A percentile compares a stretch with the other conserved stretches of the same genome.
Evolutionary conservation across 2,888 invertebrate species (phyloP).

Genomic region (Drosophila niveifrons): DNA sequence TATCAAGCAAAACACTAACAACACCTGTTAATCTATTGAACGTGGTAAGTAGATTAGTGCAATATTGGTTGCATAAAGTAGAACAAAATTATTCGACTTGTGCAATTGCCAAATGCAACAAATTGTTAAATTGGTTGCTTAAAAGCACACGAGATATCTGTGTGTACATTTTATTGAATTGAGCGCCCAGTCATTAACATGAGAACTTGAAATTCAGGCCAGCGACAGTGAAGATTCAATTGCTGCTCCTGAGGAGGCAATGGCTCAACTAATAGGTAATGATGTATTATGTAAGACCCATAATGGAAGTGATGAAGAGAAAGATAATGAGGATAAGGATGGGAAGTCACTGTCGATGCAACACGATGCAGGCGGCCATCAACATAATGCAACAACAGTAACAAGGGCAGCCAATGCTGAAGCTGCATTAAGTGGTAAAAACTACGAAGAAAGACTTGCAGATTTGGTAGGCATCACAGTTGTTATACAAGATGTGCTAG

Average conservation of each 20-base stretch:
- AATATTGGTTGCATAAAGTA: slow-evolving; percentile 34
- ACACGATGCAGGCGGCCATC: slow-evolving; percentile 16
- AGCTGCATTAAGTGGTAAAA: slow-evolving; percentile 74
- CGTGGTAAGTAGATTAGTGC: slow-evolving; percentile 67
- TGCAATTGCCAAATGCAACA: slow-evolving; percentile 48
- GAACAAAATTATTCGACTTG: slow-evolving; percentile 21
- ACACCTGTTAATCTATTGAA: slow-evolving; percentile 77
- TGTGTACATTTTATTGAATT: slow-evolving; percentile 28
- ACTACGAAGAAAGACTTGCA: slow-evolving; percentile 82
- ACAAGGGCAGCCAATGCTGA: slow-evolving; percentile 39
- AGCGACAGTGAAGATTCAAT: slow-evolving; percentile 82
- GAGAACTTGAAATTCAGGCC: slow-evolving; percentile 80
- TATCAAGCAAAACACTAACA: slow-evolving; percentile 70
- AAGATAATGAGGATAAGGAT: slow-evolving; percentile 10
- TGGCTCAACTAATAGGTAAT: slow-evolving; percentile 67
- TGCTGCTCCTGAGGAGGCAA: slow-evolving; percentile 56
- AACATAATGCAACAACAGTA: slow-evolving; percentile 11
- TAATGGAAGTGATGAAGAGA: slow-evolving; percentile 86
- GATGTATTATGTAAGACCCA: slow-evolving; percentile 67
- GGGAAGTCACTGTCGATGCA: neutral
- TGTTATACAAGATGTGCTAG: slow-evolving; percentile 44
- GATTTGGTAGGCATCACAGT: slow-evolving; percentile 81
- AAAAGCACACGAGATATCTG: slow-evolving; percentile 42
- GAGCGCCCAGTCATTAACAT: slow-evolving; percentile 61
- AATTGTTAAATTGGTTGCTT: slow-evolving; percentile 53